Evolutionary conservation across 2,113 vertebrate species (phyloP).

Genomic region (Gnathonemus echidnorhynchus): DNA sequence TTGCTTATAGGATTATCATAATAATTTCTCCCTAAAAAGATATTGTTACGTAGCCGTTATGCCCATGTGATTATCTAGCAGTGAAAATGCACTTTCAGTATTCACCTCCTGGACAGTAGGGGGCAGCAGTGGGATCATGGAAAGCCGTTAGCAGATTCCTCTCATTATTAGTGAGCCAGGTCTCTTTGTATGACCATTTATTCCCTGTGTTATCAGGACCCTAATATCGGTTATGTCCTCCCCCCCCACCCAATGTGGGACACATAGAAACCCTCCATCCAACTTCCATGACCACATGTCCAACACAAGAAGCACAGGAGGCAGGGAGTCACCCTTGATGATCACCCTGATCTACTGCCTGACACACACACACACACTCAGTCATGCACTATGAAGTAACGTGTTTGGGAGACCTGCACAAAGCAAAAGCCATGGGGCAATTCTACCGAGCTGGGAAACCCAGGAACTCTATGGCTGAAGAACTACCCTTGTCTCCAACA

Average conservation of each 20-base stretch:
- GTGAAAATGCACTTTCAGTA: neutral
- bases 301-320: neutral
- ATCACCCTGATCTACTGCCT: neutral
- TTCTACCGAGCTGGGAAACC: neutral
- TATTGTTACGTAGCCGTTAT: neutral
- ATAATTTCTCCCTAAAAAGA: neutral
- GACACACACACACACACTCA: neutral
- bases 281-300: neutral
- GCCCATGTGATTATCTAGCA: neutral
- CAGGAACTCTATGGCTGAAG: neutral
- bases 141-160: too few species aligned
- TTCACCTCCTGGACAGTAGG: neutral
- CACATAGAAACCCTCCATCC: neutral
- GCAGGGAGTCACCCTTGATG: neutral
- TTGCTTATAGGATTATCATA: neutral
- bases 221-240: too few species aligned
- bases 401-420: neutral
- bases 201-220: neutral
- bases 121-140: too few species aligned
- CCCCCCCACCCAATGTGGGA: too few species aligned
- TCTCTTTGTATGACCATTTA: neutral
- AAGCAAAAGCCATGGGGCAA: neutral
- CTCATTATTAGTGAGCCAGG: neutral
- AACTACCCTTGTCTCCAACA: neutral
- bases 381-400: neutral